Conservation (phyloP, 2,113 vertebrate species). For the Perca schrenkii region DNA sequence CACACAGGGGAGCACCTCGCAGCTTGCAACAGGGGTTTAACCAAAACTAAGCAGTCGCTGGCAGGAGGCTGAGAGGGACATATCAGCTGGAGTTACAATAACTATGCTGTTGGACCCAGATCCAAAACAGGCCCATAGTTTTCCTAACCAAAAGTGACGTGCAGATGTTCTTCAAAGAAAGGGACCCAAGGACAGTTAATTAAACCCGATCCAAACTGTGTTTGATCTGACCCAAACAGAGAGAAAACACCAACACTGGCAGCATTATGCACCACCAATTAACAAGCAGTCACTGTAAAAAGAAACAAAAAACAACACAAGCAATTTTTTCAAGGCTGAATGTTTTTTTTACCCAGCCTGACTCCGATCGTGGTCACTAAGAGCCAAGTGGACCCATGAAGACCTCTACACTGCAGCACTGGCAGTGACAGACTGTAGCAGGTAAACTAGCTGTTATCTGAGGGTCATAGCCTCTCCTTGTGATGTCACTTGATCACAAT, state of each 20-base stretch:
- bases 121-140: not conserved
- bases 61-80: constrained; percentile 17
- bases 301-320: too few relatives aligned
- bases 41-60: constrained; percentile 15
- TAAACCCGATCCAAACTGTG: not conserved
- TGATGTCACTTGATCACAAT: constrained; percentile 33
- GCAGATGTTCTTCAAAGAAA: not conserved
- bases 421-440: not conserved
- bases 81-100: not conserved
- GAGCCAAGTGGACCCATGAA: not conserved
- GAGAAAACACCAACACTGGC: not conserved
- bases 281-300: too few relatives aligned
- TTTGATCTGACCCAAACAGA: not conserved
- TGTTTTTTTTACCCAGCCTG: not conserved
- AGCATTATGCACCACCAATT: not conserved
- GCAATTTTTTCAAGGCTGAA: not conserved
- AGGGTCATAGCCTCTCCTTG: constrained; percentile 12
- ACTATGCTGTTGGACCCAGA: not conserved
- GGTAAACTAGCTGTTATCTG: constrained; percentile 1
- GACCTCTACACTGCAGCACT: not conserved
- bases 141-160: not conserved
- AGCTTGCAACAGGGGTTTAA: constrained; percentile 32
- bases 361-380: not conserved
- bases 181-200: not conserved
- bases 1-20: constrained; percentile 37